A percentile compares a stretch with the other conserved stretches of the same genome.
These are phyloP conservation scores for Oligia strigilis DNA, from an alignment of 2,888 invertebrate genomes.

Conservation along the genomic window DNA sequence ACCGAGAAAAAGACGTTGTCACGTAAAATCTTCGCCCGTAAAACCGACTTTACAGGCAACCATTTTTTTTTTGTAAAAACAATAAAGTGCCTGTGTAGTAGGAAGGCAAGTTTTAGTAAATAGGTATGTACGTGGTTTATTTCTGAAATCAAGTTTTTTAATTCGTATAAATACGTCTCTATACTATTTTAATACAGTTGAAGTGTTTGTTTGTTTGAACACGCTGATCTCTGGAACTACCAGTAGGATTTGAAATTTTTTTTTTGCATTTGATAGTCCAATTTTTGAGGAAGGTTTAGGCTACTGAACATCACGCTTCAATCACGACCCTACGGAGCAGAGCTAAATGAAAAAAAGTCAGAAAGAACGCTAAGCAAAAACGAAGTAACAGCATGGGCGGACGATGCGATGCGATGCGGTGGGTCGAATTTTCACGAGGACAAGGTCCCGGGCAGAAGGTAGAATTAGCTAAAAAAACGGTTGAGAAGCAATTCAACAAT, in stretches of 20 bases:
- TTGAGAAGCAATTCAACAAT: neutral
- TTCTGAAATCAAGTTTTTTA: neutral
- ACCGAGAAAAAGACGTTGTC: no score
- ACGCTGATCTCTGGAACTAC: neutral
- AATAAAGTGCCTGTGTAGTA: neutral
- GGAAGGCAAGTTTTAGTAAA: slow-evolving; percentile 10
- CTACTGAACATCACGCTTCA: neutral
- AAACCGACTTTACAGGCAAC: no score
- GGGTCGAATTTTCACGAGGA: neutral
- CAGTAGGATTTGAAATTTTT: no score
- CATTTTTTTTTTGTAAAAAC: slow-evolving; percentile 9
- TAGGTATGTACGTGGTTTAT: neutral
- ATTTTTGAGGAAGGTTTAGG: neutral
- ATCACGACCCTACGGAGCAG: neutral
- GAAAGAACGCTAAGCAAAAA: no score
- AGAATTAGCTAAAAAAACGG: neutral
- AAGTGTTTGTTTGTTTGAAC: neutral
- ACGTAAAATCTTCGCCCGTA: no score
- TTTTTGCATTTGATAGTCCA: neutral
- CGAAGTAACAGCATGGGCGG: neutral
- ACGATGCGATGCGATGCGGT: neutral
- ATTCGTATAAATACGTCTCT: neutral
- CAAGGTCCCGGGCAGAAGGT: neutral
- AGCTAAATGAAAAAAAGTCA: no score
- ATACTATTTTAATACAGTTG: neutral